Evolutionary conservation across 2,113 vertebrate genomes (phyloP), one percentile per base, ranked within the genome.

Genomic region (Elgaria multicarinata): DNA sequence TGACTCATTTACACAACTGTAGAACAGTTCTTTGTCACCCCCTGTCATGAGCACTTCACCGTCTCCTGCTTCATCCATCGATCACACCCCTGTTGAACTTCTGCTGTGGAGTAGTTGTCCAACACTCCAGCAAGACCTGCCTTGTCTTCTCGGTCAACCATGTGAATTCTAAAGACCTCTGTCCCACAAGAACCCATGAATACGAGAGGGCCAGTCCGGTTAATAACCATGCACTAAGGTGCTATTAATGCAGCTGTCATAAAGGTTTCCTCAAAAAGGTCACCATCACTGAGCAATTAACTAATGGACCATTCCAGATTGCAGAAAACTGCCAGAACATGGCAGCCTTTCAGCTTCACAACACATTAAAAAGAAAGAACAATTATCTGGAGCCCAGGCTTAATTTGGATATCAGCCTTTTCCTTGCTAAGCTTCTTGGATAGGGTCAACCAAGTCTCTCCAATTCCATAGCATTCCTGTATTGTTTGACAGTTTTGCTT

Each of bases 251-350:
- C 74, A 90, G 89, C 67, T 91, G 33, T 87, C 93, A 33, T 84
- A 58, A 50, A 88, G 90, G 78, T 87, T 91, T 90, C 74, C 71
- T 74, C 78, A 64, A 79, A 90, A 92, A 95, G 93, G 89, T 69
- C 89, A 91, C 92, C 76, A 83, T 91, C 90, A 83, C 76, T 83
- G 85, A 92, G 92, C 94, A 97, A 96, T 97, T 95, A 96, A 91
- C 94, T 96, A 97, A 97, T 96, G 94, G 94, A 87, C 80, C 86
- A 90, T 78, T 94, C 82, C 85, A 91, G 87, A 90, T 93, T 92
- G 93, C 88, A 42, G 80, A 92, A 93, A 92, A 92, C 55, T 90
- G 90, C 90, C 91, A 87, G 81, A 91, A 90, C 83, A 87, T 6
- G 2, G 84, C 79, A 87, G 86, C 91, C 90, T 88, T 74, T 62